Conservation (phyloP, 1,140 invertebrate species). For the Pseudomyrmex sp. region DNA sequence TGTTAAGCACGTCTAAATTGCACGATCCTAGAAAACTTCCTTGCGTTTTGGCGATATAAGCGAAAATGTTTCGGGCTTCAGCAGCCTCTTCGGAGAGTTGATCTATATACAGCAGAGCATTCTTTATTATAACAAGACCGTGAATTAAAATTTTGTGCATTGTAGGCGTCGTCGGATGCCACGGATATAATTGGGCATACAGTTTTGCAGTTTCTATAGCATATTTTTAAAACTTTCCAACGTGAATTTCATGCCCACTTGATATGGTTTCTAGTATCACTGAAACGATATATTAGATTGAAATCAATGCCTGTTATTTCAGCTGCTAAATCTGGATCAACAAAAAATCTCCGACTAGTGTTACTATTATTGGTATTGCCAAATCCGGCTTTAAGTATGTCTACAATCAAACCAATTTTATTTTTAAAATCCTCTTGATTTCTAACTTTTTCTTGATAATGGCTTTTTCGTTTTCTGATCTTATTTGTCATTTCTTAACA, state of each 20-base stretch:
- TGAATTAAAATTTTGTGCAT: constrained; percentile 36
- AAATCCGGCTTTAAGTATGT: constrained; percentile 73
- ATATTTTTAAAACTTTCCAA: constrained; percentile 25
- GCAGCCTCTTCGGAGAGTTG: constrained; percentile 32
- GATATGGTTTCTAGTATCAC: constrained; percentile 23
- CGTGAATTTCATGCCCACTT: constrained; percentile 2
- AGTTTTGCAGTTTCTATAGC: constrained; percentile 21
- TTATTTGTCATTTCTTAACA: constrained; percentile 7
- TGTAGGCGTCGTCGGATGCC: constrained; percentile 39
- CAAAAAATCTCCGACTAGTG: constrained; percentile 78
- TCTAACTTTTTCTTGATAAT: background rate
- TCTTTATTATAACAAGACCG: constrained; percentile 1
- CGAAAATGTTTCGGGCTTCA: constrained; percentile 38
- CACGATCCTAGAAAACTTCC: background rate
- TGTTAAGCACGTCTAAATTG: background rate
- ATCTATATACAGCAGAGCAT: background rate
- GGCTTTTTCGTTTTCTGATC: background rate
- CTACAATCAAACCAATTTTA: constrained; percentile 74
- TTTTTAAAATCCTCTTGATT: constrained; percentile 60
- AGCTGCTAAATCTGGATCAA: constrained; percentile 64
- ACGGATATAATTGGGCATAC: constrained; percentile 44
- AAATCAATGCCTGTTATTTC: constrained; percentile 73
- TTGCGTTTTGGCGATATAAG: background rate
- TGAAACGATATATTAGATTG: constrained; percentile 23
- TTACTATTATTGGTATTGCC: constrained; percentile 70